These are phyloP conservation scores for Nannoperca australis DNA, from an alignment of 2,797 vertebrate genomes.

Conservation along the genomic window DNA sequence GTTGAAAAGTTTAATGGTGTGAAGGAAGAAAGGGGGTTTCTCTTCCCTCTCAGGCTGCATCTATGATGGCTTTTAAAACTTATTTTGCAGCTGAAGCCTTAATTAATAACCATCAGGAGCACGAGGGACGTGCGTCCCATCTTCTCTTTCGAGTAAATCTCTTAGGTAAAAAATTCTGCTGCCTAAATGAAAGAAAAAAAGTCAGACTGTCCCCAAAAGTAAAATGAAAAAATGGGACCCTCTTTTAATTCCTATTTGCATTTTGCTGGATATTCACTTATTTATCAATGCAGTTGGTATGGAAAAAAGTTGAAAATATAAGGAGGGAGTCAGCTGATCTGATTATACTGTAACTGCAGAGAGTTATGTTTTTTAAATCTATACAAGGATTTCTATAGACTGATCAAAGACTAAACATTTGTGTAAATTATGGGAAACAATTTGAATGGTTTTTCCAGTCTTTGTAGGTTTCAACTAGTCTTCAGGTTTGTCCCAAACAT, in stretches of 20 bases:
- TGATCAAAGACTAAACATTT: neutral
- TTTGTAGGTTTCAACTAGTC: neutral
- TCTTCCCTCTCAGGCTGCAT: neutral
- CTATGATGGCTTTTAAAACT: neutral
- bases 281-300: neutral
- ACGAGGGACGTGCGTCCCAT: neutral
- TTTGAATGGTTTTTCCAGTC: neutral
- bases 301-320: neutral
- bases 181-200: neutral
- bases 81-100: neutral
- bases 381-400: neutral
- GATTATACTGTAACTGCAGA: neutral
- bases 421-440: neutral
- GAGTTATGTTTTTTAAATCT: neutral
- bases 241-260: neutral
- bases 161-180: neutral
- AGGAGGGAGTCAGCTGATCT: neutral
- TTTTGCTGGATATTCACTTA: neutral
- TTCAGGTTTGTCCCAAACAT: neutral
- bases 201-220: neutral
- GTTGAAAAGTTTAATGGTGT: conserved; percentile 36
- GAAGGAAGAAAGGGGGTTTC: neutral
- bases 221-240: neutral
- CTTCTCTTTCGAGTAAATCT: neutral
- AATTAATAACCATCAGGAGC: neutral